A percentile compares a stretch with the other conserved stretches of the same genome.
Conservation (phyloP, 2,797 vertebrate species). For the Epinephelus malabaricus region DNA sequence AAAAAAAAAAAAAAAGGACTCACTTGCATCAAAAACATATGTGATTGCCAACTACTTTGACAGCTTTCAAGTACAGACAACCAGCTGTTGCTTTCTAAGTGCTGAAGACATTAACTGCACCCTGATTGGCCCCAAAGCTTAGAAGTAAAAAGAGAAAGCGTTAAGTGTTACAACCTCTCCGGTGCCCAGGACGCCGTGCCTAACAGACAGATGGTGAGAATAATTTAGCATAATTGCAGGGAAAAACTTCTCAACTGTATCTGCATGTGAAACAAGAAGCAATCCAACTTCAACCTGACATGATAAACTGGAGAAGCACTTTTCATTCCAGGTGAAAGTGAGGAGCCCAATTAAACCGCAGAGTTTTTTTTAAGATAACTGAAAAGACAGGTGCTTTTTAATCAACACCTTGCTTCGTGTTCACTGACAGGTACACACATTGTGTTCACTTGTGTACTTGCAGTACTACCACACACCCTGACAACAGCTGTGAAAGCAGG, state of each 20-base stretch:
- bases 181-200: slow-evolving; percentile 33
- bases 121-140: slow-evolving; percentile 39
- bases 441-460: no score
- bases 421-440: background rate
- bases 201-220: slow-evolving; percentile 68
- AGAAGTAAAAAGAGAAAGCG: slow-evolving; percentile 40
- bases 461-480: background rate
- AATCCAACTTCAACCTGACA: slow-evolving; percentile 43
- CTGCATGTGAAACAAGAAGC: slow-evolving; percentile 46
- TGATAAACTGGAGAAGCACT: slow-evolving; percentile 33
- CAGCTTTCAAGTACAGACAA: slow-evolving; percentile 47
- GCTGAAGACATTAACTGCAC: slow-evolving; percentile 29
- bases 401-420: slow-evolving; percentile 16
- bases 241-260: slow-evolving; percentile 36
- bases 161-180: slow-evolving; percentile 56
- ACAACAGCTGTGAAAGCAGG: background rate
- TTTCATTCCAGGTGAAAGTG: slow-evolving; percentile 58
- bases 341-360: slow-evolving; percentile 33
- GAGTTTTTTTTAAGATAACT: slow-evolving; percentile 18
- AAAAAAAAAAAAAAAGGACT: background rate
- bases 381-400: slow-evolving; percentile 17
- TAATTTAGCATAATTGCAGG: slow-evolving; percentile 69
- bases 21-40: slow-evolving; percentile 24
- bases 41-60: slow-evolving; percentile 11
- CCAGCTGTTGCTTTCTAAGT: slow-evolving; percentile 57